Evolutionary conservation across 2,113 vertebrate species (phyloP), one percentile per base, ranked within the genome.

Genomic region (Mirounga angustirostris): DNA sequence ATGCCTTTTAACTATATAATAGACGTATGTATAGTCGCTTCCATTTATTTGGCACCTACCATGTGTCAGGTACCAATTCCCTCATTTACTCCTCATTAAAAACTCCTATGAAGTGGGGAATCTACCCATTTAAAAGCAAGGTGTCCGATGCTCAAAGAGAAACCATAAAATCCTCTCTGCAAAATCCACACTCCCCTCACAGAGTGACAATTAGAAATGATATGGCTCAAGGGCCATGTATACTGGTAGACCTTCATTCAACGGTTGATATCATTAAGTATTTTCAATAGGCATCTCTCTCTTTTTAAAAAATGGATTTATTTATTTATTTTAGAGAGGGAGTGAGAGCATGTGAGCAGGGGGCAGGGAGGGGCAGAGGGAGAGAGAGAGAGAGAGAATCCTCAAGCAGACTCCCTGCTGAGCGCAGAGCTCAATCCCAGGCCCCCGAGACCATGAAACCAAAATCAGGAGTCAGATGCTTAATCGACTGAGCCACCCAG

Each of bases 71-170:
- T 52, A 84, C 14, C 21, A 91, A 52, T 67, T 85, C 97, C 73
- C 84, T 96, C 79, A 50, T 50, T 96, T 84, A 85, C 16, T 94
- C 54, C 16, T 93, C 50, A 84, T 50, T 85, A 92, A 94, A 96
- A 97, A 61, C 19, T 46, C 26, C 54, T 65, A 63, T 59, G 46
- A 95, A 59, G 85, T 46, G 36, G 56, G n/a, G 33, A 94, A n/a
- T 67, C 65, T 90, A 95, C 63, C 52, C 54, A 86, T 61, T 90
- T 84, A 73, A n/a, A 87, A 89, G 63, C 12, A 4, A 96, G 71
- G 52, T 73, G 36, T 58, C n/a, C 76, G 26, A 89, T 56, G 46
- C 69, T 94, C 87, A 80, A 73, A 63, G 36, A 91, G 30, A 14
- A 33, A 80, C 69, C 61, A 80, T 88, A 50, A 81, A 14, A 56